phyloP scores from a whole-genome alignment of 2,888 invertebrate genomes.

The Drosophila ustulata region DNA sequence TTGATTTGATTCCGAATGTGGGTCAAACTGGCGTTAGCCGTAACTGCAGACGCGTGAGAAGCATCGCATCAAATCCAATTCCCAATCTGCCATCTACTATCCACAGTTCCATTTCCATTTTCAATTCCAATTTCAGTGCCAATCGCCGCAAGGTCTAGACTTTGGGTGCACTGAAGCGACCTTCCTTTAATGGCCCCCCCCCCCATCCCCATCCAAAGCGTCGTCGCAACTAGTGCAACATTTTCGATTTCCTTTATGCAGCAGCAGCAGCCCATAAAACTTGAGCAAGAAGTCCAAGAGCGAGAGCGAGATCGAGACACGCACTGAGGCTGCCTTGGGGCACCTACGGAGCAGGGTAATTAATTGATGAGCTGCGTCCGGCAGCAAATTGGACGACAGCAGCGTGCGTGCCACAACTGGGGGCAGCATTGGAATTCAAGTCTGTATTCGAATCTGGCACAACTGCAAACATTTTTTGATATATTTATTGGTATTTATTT shows the following conservation, averaged over 20 bases:
- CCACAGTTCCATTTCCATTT: background rate
- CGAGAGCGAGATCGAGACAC: slow-evolving; percentile 27
- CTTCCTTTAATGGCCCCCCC: slow-evolving; percentile 67
- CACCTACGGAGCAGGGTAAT: slow-evolving; percentile 50
- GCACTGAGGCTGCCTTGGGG: slow-evolving; percentile 49
- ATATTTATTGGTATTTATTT: slow-evolving; percentile 76
- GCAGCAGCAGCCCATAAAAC: slow-evolving; percentile 26
- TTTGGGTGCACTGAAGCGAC: slow-evolving; percentile 60
- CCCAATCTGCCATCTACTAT: background rate
- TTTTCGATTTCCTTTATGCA: slow-evolving; percentile 64
- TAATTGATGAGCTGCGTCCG: slow-evolving; percentile 77
- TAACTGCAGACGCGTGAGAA: slow-evolving; percentile 72
- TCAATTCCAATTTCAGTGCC: slow-evolving; percentile 25
- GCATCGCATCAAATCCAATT: slow-evolving; percentile 18
- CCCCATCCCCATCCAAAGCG: slow-evolving; percentile 9
- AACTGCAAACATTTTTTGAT: slow-evolving; percentile 50
- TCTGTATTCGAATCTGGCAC: slow-evolving; percentile 48
- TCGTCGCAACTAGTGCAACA: slow-evolving; percentile 62
- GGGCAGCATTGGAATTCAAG: slow-evolving; percentile 7
- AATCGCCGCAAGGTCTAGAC: slow-evolving; percentile 59
- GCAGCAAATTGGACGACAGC: slow-evolving; percentile 60
- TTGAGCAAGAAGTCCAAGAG: slow-evolving; percentile 18
- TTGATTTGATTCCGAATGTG: slow-evolving; percentile 60
- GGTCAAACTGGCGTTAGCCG: slow-evolving; percentile 59
- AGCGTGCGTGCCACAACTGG: slow-evolving; percentile 43